Evolutionary conservation across 1,140 invertebrate species (phyloP).

Genomic region (Drosophila elegans): DNA sequence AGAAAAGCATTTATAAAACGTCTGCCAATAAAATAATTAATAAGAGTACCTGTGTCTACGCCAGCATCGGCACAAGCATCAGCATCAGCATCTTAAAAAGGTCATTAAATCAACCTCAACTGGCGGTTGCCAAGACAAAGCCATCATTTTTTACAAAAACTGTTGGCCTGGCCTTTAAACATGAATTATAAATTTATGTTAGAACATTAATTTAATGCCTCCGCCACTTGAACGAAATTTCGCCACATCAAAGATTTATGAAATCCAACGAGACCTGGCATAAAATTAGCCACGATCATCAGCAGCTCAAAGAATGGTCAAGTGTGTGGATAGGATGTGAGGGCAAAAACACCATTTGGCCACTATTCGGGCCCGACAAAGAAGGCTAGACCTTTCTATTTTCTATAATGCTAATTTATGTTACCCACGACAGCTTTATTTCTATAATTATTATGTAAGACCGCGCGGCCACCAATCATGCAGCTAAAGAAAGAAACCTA

Average conservation of each 20-base stretch:
- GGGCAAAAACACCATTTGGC: conserved; percentile 69
- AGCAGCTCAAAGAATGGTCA: conserved; percentile 39
- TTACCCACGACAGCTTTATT: conserved; percentile 59
- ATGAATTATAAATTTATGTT: conserved; percentile 66
- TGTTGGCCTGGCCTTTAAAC: conserved; percentile 41
- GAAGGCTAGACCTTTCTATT: conserved; percentile 59
- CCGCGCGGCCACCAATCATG: conserved; percentile 5
- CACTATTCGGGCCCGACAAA: conserved; percentile 23
- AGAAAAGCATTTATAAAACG: conserved; percentile 57
- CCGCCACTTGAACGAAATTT: conserved; percentile 35
- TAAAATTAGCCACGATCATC: conserved; percentile 69
- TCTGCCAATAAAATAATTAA: conserved; percentile 78
- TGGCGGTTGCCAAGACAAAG: conserved; percentile 33
- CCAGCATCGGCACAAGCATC: conserved; percentile 21
- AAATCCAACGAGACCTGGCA: conserved; percentile 35
- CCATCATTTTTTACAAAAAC: conserved; percentile 52
- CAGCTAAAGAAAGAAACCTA: conserved; percentile 31
- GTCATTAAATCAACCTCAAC: conserved; percentile 70
- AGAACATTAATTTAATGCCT: conserved; percentile 71
- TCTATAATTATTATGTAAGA: conserved; percentile 64
- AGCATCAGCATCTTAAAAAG: conserved; percentile 43
- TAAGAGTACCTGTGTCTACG: conserved; percentile 52
- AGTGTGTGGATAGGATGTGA: conserved; percentile 34
- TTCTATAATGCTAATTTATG: conserved; percentile 71
- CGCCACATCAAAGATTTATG: conserved; percentile 50